These are phyloP conservation scores for Oasisia sp. DNA, from an alignment of 2,888 invertebrate genomes.

Conservation along the genomic window DNA sequence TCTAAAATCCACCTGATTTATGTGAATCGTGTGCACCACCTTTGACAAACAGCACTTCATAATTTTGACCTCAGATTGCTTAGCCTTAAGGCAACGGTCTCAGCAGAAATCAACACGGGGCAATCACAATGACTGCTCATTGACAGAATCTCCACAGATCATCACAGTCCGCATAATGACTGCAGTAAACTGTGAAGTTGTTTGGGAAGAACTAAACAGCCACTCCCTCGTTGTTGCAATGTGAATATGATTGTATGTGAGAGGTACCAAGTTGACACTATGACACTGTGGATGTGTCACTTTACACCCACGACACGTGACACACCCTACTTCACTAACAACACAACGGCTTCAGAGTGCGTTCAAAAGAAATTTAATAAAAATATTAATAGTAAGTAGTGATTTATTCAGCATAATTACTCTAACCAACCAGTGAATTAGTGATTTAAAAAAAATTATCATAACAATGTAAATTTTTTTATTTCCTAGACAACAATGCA, in stretches of 20 bases:
- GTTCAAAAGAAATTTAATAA: neutral
- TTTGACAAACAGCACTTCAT: neutral
- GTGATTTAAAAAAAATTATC: neutral
- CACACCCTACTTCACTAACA: neutral
- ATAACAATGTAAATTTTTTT: neutral
- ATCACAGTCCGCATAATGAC: neutral
- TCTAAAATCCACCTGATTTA: neutral
- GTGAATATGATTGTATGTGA: neutral
- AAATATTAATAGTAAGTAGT: neutral
- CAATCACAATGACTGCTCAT: neutral
- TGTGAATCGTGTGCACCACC: neutral
- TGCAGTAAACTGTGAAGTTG: neutral
- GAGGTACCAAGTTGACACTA: neutral
- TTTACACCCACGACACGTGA: neutral
- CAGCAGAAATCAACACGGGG: neutral
- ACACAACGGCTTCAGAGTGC: neutral
- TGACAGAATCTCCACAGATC: neutral
- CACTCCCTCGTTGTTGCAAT: neutral
- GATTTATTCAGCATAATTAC: neutral
- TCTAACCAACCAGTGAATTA: neutral
- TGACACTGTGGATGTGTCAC: neutral
- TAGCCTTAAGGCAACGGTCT: neutral
- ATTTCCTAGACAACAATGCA: neutral
- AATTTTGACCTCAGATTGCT: neutral
- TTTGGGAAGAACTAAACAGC: neutral